Percentiles rank a stretch among this genome's conserved stretches.
Conservation (phyloP, 2,888 invertebrate genomes). For the Fissipunctia ypsillon region DNA sequence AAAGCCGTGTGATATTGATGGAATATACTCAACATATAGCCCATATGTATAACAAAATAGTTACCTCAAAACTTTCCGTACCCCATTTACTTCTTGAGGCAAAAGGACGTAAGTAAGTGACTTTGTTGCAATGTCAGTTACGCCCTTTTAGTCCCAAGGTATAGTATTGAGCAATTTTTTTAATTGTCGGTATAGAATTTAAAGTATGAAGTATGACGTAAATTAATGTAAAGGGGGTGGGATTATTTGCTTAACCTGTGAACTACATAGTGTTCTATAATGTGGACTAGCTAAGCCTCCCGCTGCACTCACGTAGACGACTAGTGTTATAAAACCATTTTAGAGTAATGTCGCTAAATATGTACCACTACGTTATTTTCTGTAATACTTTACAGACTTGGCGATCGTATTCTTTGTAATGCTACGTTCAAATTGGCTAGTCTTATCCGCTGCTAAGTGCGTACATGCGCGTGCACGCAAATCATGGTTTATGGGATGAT, state of each 20-base stretch:
- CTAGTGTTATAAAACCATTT: not conserved
- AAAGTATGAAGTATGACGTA: slow-evolving; percentile 21
- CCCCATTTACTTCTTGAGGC: slow-evolving; percentile 30
- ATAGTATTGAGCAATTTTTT: slow-evolving; percentile 26
- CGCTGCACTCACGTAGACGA: not conserved
- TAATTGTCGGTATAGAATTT: slow-evolving; percentile 30
- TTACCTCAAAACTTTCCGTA: slow-evolving; percentile 75
- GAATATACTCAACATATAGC: slow-evolving; percentile 74
- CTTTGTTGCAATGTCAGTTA: not conserved
- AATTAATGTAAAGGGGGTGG: slow-evolving; percentile 15
- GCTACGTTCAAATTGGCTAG: not conserved
- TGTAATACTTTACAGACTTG: not conserved
- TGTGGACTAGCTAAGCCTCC: not conserved
- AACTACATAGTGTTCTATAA: slow-evolving; percentile 1
- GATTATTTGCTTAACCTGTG: slow-evolving; percentile 47
- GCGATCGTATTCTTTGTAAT: not conserved
- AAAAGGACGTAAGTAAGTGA: slow-evolving; percentile 18
- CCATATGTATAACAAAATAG: slow-evolving; percentile 73
- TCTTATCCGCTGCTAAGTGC: not conserved
- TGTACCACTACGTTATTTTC: not conserved
- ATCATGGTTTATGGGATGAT: not conserved
- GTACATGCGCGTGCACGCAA: not conserved
- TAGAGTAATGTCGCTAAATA: not conserved
- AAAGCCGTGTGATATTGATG: slow-evolving; percentile 82
- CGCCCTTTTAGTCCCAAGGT: slow-evolving; percentile 17